Evolutionary conservation across 2,797 vertebrate genomes (phyloP), one percentile per base, ranked within the genome.

Genomic region (Megalops cyprinoides): DNA sequence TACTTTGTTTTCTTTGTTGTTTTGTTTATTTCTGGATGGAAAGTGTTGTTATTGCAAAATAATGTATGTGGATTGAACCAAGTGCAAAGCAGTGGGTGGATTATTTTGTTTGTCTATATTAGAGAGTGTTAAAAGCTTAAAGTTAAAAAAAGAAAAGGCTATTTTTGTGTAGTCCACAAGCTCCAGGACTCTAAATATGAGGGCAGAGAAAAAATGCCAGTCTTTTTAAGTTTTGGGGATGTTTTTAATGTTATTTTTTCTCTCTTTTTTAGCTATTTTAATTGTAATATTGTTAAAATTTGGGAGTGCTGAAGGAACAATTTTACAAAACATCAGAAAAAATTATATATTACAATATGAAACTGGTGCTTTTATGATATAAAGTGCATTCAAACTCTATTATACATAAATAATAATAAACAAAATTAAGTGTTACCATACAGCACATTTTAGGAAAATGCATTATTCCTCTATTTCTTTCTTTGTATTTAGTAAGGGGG

Each of bases 61-160:
- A 91, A 86, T 91, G 89, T 93, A 90, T 94, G 93, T 96, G 92
- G 94, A 95, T 95, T 95, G 95, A 96, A 94, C 95, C 95, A 95
- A 94, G 96, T 97, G 96, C 95, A 97, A 96, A 96, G 95, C 95
- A 95, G 95, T 96, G 95, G 95, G 94, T 95, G 95, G 94, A 96
- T 96, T 94, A 95, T 93, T 95, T 94, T 95, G 95, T 96, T 95
- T 96, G 95, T 96, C 95, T 96, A 94, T n/a, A n/a, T 96, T 96
- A 95, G 93, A 96, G 94, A 96, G 95, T 92, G 94, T 91, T 96
- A 95, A 93, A 91, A 92, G 92, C 91, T 89, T 92, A 90, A 93
- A 92, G 89, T 92, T 93, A 92, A 92, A 91, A 92, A 91, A 92
- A 91, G 89, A 71, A 81, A 80, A 85, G 82, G 83, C 28, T 78